Evolutionary conservation across 1,140 invertebrate species (phyloP), one percentile per base, ranked within the genome.

Genomic region (Rhysida immarginata): DNA sequence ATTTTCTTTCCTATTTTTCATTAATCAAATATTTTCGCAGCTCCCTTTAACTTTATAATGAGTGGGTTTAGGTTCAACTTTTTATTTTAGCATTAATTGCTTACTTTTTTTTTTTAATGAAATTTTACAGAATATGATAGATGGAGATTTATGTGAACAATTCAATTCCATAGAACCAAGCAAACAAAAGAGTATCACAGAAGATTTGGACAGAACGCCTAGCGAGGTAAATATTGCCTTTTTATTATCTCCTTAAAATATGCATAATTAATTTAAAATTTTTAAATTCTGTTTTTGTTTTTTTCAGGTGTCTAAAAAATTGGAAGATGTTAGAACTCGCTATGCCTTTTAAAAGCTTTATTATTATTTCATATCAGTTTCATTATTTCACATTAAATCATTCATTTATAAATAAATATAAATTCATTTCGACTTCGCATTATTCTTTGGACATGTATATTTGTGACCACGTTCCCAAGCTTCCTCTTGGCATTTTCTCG

Each of bases 81-180:
- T 42, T 18, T 45, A 26, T 3, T 44, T 46, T 26, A 18, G 25
- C 16, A 16, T 5, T 41, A 41, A 41, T 59, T 49, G n/a, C 49
- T 51, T 21, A 43, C 61, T n/a, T n/a, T n/a, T 59, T 63, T 74
- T 76, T 56, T 69, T 53, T 60, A 11, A 46, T 23, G 16, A 13
- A 5, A 21, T 26, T 24, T 65, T 72, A 8, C 62, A 92, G 81
- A 96, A 94, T 76, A 92, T 99, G 0, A 87, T 99, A 59, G 96
- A 99, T 72, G 96, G 96, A 2, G 96, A 99, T 72, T 74, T 99
- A 2, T 99, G 96, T 70, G 96, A 99, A 72, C 94, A 98, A 72
- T 99, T 93, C 69, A 96, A 95, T 67, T 95, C 93, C 0, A 80
- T 99, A 58, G 96, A 99, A 62, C 77, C 83, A 0, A 71, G 74